A percentile compares a stretch with the other conserved stretches of the same genome.
These are phyloP conservation scores for Elachura formosa DNA, from an alignment of 2,113 vertebrate genomes.

Conservation along the genomic window DNA sequence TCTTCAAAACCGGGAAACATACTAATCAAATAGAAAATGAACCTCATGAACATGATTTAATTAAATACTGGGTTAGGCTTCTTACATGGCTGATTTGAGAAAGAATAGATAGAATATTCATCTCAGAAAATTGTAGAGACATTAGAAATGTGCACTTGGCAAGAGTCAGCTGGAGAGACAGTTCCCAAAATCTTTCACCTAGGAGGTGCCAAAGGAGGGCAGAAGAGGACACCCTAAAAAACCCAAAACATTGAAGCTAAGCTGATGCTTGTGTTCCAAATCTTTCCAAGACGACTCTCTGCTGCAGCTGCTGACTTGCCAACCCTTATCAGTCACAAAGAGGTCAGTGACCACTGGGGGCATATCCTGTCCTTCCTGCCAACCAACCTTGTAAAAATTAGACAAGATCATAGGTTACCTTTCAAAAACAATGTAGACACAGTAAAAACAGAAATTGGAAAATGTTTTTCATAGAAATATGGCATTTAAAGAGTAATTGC, in stretches of 20 bases:
- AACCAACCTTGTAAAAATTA: background rate
- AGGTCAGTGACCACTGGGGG: background rate
- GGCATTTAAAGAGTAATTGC: background rate
- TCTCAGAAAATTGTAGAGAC: background rate
- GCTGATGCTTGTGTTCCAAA: background rate
- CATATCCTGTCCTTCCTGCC: background rate
- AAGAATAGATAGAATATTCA: background rate
- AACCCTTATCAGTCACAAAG: background rate
- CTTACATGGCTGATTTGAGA: background rate
- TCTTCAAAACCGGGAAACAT: background rate
- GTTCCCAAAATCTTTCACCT: background rate
- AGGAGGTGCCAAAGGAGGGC: background rate
- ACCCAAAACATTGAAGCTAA: background rate
- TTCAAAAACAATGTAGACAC: background rate
- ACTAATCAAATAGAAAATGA: background rate
- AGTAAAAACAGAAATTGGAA: background rate
- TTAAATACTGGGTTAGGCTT: background rate
- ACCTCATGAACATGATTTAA: background rate
- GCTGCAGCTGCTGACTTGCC: background rate
- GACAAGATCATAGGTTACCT: background rate
- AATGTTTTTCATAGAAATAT: background rate
- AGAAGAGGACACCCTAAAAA: background rate
- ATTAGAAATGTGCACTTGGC: background rate
- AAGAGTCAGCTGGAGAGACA: background rate
- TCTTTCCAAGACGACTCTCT: background rate